A percentile compares a stretch with the other conserved stretches of the same genome.
Conservation (phyloP, 2,888 invertebrate species). For the Drosophila setosimentum region DNA sequence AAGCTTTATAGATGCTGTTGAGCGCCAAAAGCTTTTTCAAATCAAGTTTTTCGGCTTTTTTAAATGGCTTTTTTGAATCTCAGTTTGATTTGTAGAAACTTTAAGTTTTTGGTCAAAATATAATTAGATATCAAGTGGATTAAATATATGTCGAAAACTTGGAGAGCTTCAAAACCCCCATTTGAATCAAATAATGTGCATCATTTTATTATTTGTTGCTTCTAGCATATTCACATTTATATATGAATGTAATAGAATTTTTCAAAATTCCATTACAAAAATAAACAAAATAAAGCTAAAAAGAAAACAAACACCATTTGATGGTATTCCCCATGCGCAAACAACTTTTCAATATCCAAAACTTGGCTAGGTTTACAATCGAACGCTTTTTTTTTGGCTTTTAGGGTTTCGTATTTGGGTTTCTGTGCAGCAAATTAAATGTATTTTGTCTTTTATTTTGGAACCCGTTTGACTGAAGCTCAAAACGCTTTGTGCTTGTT, state of each 20-base stretch:
- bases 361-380: constrained; percentile 1
- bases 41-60: constrained; percentile 43
- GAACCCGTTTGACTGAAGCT: constrained; percentile 35
- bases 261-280: not conserved
- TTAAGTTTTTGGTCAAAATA: not conserved
- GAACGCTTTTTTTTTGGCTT: constrained; percentile 6
- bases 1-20: constrained; percentile 4
- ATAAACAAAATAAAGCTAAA: not conserved
- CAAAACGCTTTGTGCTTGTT: constrained; percentile 1
- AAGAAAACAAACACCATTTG: not conserved
- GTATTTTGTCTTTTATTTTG: constrained; percentile 22
- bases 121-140: not conserved
- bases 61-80: not conserved
- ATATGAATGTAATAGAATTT: not conserved
- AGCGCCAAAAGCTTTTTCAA: constrained; percentile 11
- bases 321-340: not conserved
- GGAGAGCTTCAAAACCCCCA: not conserved
- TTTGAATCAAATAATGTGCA: not conserved
- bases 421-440: constrained; percentile 28
- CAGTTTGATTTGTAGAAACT: no score
- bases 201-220: not conserved
- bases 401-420: constrained; percentile 19
- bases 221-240: not conserved
- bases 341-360: not conserved
- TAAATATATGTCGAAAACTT: not conserved